These are phyloP conservation scores for Pagetopsis macropterus DNA, from an alignment of 2,797 vertebrate species.

Conservation along the genomic window DNA sequence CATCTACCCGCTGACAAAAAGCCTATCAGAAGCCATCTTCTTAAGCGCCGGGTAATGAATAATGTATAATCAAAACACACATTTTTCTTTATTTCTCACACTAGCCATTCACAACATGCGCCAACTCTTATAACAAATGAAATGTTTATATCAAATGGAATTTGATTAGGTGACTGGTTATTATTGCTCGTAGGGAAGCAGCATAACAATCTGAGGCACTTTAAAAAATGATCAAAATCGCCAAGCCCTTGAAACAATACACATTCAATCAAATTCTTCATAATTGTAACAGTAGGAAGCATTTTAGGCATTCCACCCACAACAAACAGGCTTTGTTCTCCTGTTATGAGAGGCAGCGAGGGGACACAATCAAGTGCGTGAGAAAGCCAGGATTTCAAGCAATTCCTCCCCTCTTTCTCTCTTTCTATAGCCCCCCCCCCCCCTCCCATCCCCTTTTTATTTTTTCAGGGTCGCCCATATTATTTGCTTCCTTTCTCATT, in stretches of 20 bases:
- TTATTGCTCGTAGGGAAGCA: constrained; percentile 71
- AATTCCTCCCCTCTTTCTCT: constrained; percentile 82
- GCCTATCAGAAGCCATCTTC: constrained; percentile 67
- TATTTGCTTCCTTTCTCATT: constrained; percentile 92
- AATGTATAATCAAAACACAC: constrained; percentile 70
- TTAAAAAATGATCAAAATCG: constrained; percentile 76
- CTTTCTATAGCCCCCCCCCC: constrained; percentile 50
- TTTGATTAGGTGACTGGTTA: constrained; percentile 76
- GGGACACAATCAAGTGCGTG: constrained; percentile 88
- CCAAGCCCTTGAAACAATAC: constrained; percentile 83
- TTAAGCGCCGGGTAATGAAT: constrained; percentile 69
- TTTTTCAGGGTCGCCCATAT: constrained; percentile 86
- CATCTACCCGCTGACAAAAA: constrained; percentile 73
- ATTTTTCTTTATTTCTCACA: constrained; percentile 9
- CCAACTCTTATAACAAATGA: constrained; percentile 63
- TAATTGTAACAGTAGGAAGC: constrained; percentile 85
- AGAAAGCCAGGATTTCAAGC: constrained; percentile 91
- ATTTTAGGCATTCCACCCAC: constrained; percentile 83
- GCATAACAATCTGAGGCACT: constrained; percentile 72
- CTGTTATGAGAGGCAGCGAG: constrained; percentile 81
- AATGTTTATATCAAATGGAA: constrained; percentile 79
- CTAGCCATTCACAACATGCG: constrained; percentile 51
- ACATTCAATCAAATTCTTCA: constrained; percentile 82
- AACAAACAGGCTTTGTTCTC: constrained; percentile 88
- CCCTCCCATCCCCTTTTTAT: neutral